phyloP scores from a whole-genome alignment of 2,113 vertebrate genomes.

The Naja naja region DNA sequence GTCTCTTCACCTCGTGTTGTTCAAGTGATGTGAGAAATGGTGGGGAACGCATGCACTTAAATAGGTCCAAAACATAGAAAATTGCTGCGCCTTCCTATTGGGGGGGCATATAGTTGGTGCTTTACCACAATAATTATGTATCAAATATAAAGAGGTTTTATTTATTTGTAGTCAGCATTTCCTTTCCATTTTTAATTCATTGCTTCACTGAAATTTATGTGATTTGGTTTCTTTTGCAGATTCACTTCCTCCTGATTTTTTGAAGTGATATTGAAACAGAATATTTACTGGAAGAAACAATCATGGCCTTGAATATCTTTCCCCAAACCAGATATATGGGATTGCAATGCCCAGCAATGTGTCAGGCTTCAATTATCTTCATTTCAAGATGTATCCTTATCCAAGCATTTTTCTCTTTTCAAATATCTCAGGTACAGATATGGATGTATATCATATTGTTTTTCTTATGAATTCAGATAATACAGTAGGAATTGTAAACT shows the following conservation, averaged over 20 bases:
- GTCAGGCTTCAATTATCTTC: not conserved
- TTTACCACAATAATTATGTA: slow-evolving; percentile 46
- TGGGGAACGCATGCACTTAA: too few species aligned
- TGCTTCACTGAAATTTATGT: not conserved
- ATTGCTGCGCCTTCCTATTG: too few species aligned
- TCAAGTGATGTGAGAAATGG: too few species aligned
- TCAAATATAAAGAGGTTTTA: slow-evolving; percentile 30
- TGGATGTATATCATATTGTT: not conserved
- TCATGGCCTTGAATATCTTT: not conserved
- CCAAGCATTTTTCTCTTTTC: not conserved
- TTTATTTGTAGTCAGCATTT: slow-evolving; percentile 44
- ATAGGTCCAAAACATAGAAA: too few species aligned
- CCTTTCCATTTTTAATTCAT: not conserved
- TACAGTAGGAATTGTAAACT: not conserved
- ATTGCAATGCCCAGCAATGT: too few species aligned
- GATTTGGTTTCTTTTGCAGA: not conserved
- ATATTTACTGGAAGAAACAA: not conserved
- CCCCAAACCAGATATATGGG: too few species aligned
- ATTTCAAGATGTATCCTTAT: not conserved
- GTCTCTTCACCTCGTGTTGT: too few species aligned
- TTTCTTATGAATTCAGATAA: not conserved
- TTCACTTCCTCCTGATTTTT: not conserved
- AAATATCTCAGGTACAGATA: not conserved
- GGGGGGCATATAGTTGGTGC: not conserved
- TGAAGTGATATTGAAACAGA: not conserved